These are phyloP conservation scores for Ips nitidus DNA, from an alignment of 1,140 invertebrate genomes.

Conservation along the genomic window DNA sequence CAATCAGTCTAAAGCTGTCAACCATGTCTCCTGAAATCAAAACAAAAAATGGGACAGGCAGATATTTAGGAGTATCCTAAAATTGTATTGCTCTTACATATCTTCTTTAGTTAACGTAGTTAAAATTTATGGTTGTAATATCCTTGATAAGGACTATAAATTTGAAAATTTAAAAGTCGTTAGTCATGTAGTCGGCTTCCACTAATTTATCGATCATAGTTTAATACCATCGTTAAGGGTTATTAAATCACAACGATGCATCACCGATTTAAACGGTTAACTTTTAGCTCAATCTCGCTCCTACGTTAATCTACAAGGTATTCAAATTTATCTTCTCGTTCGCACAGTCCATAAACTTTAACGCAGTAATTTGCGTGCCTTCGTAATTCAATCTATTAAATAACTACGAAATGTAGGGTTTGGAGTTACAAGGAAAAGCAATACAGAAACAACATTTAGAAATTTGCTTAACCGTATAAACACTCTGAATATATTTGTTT, in stretches of 20 bases:
- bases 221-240: constrained; percentile 5
- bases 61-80: too few species aligned
- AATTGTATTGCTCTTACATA: too few species aligned
- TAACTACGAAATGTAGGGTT: constrained; percentile 23
- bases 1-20: too few species aligned
- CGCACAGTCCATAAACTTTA: constrained; percentile 25
- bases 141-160: too few species aligned
- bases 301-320: constrained; percentile 19
- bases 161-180: too few species aligned
- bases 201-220: neutral
- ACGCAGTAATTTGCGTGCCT: constrained; percentile 29
- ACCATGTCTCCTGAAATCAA: too few species aligned
- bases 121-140: too few species aligned
- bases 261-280: constrained; percentile 17
- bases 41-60: too few species aligned
- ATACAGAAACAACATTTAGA: constrained; percentile 30
- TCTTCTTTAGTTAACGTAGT: too few species aligned
- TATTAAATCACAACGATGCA: constrained; percentile 16
- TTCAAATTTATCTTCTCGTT: constrained; percentile 26
- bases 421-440: constrained; percentile 31
- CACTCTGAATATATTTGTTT: neutral
- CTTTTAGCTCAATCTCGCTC: constrained; percentile 11
- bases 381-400: constrained; percentile 32
- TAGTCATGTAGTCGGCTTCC: too few species aligned
- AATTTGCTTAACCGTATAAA: constrained; percentile 22